Evolutionary conservation across 2,797 vertebrate genomes (phyloP), one percentile per base, ranked within the genome.

Genomic region (Odontamblyopus rebecca): DNA sequence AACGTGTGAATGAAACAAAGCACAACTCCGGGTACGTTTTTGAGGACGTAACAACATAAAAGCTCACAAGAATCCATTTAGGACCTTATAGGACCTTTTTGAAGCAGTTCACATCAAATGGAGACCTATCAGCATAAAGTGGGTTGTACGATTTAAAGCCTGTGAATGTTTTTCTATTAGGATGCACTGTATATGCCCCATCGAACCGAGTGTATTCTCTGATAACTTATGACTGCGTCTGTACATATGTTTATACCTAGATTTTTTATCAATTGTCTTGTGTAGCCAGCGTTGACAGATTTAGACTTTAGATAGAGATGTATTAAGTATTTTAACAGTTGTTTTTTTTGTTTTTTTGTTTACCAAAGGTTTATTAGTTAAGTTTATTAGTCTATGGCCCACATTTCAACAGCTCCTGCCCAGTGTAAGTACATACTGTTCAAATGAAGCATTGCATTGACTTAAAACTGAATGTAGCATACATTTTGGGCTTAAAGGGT

Each of bases 241-340:
- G 95, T 98, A 97, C 95, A 97, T 97, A 95, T 89, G 60, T 80
- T 53, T 67, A 54, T 96, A 97, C 74, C 68, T 95, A 91, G 94
- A 93, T 93, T 92, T 88, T 92, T 77, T 73, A 94, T 89, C 93
- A 90, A 91, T 91, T 93, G 93, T 95, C 92, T 92, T 86, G 94
- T 94, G 95, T 97, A 96, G 95, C 92, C 82, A 90, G 93, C 84
- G 72, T 90, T 93, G 92, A 94, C 90, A 93, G 87, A 91, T 90
- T 88, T 89, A 93, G 94, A 91, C 93, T 92, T 92, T 94, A 94
- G 94, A 87, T 93, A 89, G 88, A 90, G 88, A 93, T 90, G 92
- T 92, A 83, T 79, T 73, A 35, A 79, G 68, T 61, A 62, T 85
- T 81, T 95, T 95, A 94, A 93, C 91, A 23, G 23, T 23, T 83